These are phyloP conservation scores for Ceyx cyanopectus DNA, from an alignment of 2,113 vertebrate genomes.

Conservation along the genomic window DNA sequence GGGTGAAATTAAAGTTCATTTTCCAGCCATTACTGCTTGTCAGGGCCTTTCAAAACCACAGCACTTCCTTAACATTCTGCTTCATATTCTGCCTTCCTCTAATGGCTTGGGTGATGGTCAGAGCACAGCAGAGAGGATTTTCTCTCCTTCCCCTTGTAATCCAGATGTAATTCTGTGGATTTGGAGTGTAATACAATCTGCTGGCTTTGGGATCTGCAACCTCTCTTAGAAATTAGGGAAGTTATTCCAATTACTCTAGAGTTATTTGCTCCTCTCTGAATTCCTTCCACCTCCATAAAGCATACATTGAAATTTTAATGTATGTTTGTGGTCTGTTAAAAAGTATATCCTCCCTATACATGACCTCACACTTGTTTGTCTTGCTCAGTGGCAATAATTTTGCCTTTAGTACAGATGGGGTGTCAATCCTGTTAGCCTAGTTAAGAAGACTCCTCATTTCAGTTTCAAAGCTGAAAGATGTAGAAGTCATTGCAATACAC, in stretches of 20 bases:
- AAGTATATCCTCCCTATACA: not conserved
- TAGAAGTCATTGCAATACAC: slow-evolving; percentile 37
- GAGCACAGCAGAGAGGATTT: not conserved
- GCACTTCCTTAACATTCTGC: not conserved
- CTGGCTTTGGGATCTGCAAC: not conserved
- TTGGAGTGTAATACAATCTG: not conserved
- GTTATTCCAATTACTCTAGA: not conserved
- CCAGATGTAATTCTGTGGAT: not conserved
- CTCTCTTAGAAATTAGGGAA: not conserved
- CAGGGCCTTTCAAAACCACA: not conserved
- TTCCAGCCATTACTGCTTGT: not conserved
- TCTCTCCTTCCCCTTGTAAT: not conserved
- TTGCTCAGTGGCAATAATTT: not conserved
- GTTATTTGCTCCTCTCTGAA: not conserved
- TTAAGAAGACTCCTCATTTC: slow-evolving; percentile 49
- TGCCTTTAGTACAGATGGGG: slow-evolving; percentile 29
- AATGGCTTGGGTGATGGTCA: not conserved
- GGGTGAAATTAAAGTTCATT: not conserved
- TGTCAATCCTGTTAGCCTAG: slow-evolving; percentile 15
- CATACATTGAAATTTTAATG: not conserved
- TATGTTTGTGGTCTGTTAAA: not conserved
- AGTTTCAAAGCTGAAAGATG: slow-evolving; percentile 43
- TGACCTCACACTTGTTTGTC: not conserved
- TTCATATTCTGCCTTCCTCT: not conserved
- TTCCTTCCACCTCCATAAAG: not conserved